Conservation (phyloP, 2,888 invertebrate species). For the Altica lythri region DNA sequence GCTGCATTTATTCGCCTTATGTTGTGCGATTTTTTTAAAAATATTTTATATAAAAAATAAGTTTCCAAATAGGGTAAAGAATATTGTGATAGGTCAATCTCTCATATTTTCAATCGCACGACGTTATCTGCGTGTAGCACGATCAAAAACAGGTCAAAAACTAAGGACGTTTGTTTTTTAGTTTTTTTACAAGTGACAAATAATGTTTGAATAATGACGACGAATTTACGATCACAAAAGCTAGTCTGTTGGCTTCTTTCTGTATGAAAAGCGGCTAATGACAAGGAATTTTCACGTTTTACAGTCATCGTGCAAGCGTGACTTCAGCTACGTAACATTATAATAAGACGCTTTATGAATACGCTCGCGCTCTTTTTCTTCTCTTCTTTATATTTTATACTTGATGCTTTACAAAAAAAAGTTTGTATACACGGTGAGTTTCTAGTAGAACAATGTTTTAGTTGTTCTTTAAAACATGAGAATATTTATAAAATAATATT, state of each 20-base stretch:
- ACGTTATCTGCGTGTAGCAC: background rate
- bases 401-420: slow-evolving; percentile 11
- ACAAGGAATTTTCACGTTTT: slow-evolving; percentile 32
- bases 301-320: slow-evolving; percentile 29
- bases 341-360: slow-evolving; percentile 33
- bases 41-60: no score
- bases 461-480: background rate
- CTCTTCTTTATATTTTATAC: slow-evolving; percentile 22
- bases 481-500: no score
- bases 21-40: no score
- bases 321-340: slow-evolving; percentile 28
- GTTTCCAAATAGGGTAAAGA: no score
- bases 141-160: slow-evolving; percentile 3
- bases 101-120: no score
- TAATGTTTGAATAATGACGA: slow-evolving; percentile 19
- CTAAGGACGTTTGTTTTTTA: slow-evolving; percentile 4
- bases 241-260: slow-evolving; percentile 22
- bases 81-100: no score
- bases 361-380: slow-evolving; percentile 25
- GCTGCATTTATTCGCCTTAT: no score
- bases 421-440: slow-evolving; percentile 1
- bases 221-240: slow-evolving; percentile 14
- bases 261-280: slow-evolving; percentile 25
- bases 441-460: background rate
- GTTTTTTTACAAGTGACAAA: slow-evolving; percentile 9